Base-by-base conservation (phyloP, 2,888 invertebrate genomes). In the Tachina fera region DNA sequence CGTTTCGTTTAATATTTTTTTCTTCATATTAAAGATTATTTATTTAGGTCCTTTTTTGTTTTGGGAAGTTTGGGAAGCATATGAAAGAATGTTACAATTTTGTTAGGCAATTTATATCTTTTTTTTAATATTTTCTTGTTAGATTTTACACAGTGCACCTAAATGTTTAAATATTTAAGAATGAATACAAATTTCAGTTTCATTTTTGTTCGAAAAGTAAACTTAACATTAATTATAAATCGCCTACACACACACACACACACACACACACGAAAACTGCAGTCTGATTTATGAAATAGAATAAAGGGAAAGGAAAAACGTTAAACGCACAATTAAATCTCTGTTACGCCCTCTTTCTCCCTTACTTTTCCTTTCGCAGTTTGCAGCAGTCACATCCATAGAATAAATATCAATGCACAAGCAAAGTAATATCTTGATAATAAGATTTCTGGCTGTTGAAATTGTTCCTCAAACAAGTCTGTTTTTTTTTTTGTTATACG, bases 311-410 rank as follows among this genome's bases (percentile, higher is more conserved):
- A 53, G 53, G 41, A 51, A 43, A 63, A 53, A 45, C 13, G 16
- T 76, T 67, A 87, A 89, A 88, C 87, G 88, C 89, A 90, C 89
- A 90, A 91, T 91, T 89, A 91, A 91, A 91, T 91, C 90, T 90
- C 88, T 90, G 89, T 88, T 88, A 90, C 91, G 91, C 91, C 91
- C 88, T 77, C 88, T 78, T 16, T 60, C 22, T 60, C 47, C 49
- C 74, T 43, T 70, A 19, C 43, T 31, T 56, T 67, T 16, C 39
- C 39, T 19, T 43, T 61, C 22, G 14, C 31, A 70, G 63, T n/a
- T 22, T 49, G 14, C 11, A 43, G 11, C 16, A 74, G 5, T 67
- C 31, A n/a, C n/a, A 47, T 31, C 9, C 67, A 58, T 49, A 58
- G 58, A 78, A 49, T 49, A 77, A 67, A 80, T 45, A 60, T 53